Evolutionary conservation across 2,888 invertebrate species (phyloP).

Genomic region (Stenichneumon culpator): DNA sequence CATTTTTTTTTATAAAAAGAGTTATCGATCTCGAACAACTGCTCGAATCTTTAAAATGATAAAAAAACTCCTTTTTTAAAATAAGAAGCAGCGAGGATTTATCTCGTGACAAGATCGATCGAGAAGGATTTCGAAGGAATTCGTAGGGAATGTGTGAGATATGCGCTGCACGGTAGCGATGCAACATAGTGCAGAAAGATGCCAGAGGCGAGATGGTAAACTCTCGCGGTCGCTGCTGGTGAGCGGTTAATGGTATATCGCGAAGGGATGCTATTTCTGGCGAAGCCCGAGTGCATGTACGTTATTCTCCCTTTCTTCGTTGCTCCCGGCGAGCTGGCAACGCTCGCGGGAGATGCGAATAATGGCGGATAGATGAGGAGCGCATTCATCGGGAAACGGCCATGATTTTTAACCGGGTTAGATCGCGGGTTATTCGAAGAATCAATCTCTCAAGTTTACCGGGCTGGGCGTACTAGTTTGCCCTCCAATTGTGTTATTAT

Average conservation of each 20-base stretch:
- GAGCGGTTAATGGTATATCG: constrained; percentile 74
- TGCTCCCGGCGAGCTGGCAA: constrained; percentile 16
- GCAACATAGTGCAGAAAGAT: constrained; percentile 20
- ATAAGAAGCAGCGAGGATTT: neutral
- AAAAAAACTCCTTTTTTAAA: neutral
- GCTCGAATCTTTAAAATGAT: neutral
- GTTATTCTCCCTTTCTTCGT: constrained; percentile 37
- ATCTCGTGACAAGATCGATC: neutral
- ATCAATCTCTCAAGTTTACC: neutral
- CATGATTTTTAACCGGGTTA: constrained; percentile 48
- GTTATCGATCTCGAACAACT: neutral
- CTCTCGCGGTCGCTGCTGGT: constrained; percentile 40
- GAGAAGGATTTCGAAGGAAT: constrained; percentile 16
- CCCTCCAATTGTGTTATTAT: neutral
- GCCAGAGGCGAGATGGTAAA: constrained; percentile 11
- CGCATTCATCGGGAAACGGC: constrained; percentile 8
- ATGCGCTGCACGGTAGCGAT: constrained; percentile 5
- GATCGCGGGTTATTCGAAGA: constrained; percentile 10
- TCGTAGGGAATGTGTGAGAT: neutral
- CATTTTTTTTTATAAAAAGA: neutral
- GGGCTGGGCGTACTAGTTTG: neutral
- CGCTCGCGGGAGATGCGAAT: constrained; percentile 8
- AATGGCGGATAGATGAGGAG: neutral
- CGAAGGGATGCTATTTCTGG: constrained; percentile 80
- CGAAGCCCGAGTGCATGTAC: constrained; percentile 42